phyloP scores from a whole-genome alignment of 2,113 vertebrate species.

The Ursus arctos region DNA sequence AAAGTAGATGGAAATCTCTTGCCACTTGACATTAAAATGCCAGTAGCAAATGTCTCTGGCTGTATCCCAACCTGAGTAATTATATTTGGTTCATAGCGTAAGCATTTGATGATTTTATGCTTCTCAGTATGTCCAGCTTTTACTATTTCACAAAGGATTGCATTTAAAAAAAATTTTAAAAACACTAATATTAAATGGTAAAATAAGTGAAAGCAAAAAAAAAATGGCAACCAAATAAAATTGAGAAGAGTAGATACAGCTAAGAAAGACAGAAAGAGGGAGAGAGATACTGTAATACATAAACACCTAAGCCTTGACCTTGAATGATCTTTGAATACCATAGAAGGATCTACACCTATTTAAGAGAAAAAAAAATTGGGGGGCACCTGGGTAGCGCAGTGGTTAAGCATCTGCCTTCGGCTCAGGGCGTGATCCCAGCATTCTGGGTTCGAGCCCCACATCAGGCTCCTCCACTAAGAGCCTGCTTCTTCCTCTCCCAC shows the following conservation, averaged over 20 bases:
- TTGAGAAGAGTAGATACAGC: not conserved
- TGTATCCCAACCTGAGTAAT: slow-evolving; percentile 52
- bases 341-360: not conserved
- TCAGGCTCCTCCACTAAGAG: too few relatives aligned
- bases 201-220: not conserved
- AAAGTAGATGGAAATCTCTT: slow-evolving; percentile 51
- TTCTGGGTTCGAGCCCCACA: too few relatives aligned
- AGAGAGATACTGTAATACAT: not conserved
- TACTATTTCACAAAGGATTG: not conserved
- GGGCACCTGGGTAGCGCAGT: too few relatives aligned
- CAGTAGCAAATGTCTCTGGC: slow-evolving; percentile 49
- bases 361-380: not conserved
- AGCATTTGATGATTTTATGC: slow-evolving; percentile 50
- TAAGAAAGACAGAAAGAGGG: not conserved
- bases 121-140: slow-evolving; percentile 1
- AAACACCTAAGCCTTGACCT: not conserved
- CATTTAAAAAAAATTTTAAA: not conserved
- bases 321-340: not conserved
- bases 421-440: too few relatives aligned
- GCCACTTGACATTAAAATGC: slow-evolving; percentile 66
- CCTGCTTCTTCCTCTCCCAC: too few relatives aligned
- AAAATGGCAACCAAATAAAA: not conserved
- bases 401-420: too few relatives aligned
- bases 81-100: slow-evolving; percentile 25
- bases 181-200: not conserved